Percentiles rank a stretch among this genome's conserved stretches.
Conservation (phyloP, 2,113 vertebrate genomes). For the Ailurus styani region DNA sequence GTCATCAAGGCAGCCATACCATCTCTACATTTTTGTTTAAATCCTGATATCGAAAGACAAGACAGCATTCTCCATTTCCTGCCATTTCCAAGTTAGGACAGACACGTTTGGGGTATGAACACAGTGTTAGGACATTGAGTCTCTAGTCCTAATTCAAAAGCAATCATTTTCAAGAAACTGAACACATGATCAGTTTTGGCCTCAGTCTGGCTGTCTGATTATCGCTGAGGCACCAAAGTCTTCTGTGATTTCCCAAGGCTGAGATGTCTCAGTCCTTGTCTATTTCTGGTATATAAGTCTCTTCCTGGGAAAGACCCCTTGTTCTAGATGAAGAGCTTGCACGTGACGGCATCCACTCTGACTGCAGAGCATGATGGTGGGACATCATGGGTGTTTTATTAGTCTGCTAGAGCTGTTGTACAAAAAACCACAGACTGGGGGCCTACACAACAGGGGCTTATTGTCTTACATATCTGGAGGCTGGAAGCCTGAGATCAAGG, state of each 20-base stretch:
- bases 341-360: background rate
- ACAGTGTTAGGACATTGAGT: background rate
- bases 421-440: background rate
- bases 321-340: background rate
- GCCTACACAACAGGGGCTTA: background rate
- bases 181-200: background rate
- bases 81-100: background rate
- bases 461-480: background rate
- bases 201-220: background rate
- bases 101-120: background rate
- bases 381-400: background rate
- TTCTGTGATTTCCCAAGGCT: background rate
- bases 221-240: background rate
- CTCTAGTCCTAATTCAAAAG: background rate
- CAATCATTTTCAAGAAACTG: background rate
- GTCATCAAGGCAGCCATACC: background rate
- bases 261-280: background rate
- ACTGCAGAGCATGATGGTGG: background rate
- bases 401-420: background rate
- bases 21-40: background rate
- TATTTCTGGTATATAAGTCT: background rate
- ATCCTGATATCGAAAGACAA: background rate
- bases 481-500: background rate
- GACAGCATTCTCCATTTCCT: background rate
- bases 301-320: background rate